Percentiles rank a stretch among this genome's conserved stretches.
Conservation (phyloP, 2,113 vertebrate species). For the Pongo abelii region DNA sequence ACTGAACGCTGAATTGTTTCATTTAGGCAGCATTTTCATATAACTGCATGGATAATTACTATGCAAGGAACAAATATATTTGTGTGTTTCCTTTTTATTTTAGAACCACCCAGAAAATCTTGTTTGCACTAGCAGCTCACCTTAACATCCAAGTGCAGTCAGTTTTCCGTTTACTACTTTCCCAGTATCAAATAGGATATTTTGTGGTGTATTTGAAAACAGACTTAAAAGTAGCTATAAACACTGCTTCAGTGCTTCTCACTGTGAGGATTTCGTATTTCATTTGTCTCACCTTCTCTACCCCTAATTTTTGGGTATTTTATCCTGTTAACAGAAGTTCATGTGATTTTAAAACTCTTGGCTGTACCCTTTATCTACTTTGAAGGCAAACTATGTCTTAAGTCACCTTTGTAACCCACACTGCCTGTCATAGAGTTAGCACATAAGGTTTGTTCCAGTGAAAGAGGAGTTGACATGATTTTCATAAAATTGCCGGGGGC, state of each 20-base stretch:
- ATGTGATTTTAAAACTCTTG: conserved; percentile 38
- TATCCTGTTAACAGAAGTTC: conserved; percentile 13
- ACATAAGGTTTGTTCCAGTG: not conserved
- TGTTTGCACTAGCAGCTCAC: not conserved
- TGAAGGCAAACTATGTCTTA: conserved; percentile 17
- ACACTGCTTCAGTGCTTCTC: not conserved
- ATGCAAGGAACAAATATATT: not conserved
- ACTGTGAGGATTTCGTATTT: not conserved
- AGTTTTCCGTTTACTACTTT: conserved; percentile 14
- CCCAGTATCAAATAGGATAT: not conserved
- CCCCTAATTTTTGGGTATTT: not conserved
- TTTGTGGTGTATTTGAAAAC: not conserved
- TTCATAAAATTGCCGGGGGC: conserved; percentile 28
- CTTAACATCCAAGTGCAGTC: not conserved
- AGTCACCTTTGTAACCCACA: conserved; percentile 21
- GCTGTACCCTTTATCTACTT: not conserved
- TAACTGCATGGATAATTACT: not conserved
- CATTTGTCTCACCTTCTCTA: not conserved
- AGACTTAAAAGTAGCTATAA: not conserved
- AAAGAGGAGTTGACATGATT: conserved; percentile 28
- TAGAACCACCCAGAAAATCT: not conserved
- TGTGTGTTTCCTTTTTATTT: not conserved
- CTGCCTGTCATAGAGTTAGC: not conserved
- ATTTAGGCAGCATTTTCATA: not conserved
- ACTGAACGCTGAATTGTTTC: not conserved